Evolutionary conservation across 2,113 vertebrate species (phyloP).

Genomic region (Australoheros scitulus): DNA sequence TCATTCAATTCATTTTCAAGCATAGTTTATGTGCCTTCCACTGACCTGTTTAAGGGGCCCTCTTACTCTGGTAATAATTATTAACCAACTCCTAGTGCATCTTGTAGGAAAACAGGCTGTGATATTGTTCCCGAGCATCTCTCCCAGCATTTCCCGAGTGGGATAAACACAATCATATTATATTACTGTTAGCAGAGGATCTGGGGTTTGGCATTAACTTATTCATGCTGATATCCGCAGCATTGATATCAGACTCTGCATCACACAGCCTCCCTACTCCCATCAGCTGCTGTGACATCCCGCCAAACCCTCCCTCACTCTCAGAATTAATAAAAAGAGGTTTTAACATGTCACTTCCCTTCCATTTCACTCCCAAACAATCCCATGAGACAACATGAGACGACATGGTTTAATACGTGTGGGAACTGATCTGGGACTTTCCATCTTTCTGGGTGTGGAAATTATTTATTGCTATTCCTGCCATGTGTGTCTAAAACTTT

Average conservation of each 20-base stretch:
- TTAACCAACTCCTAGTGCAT: not conserved
- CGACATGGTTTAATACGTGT: constrained; percentile 6
- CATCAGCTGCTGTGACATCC: constrained; percentile 31
- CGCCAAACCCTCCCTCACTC: not conserved
- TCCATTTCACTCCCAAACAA: constrained; percentile 47
- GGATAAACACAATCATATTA: constrained; percentile 6
- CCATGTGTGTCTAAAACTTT: constrained; percentile 63
- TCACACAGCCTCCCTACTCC: constrained; percentile 4
- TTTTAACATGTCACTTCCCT: constrained; percentile 59
- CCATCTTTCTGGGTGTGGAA: constrained; percentile 53
- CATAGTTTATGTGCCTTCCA: not conserved
- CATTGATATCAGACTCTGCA: not conserved
- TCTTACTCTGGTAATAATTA: not conserved
- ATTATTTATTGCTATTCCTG: constrained; percentile 68
- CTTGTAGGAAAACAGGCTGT: not conserved
- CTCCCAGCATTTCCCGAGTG: not conserved
- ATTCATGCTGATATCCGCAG: constrained; percentile 42
- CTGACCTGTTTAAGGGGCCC: not conserved
- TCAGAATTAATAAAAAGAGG: constrained; percentile 54
- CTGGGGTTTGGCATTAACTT: constrained; percentile 9
- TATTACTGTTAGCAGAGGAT: constrained; percentile 3
- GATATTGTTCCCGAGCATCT: not conserved
- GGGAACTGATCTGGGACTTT: constrained; percentile 37
- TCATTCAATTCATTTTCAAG: not conserved
- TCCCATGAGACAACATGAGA: constrained; percentile 29